These are phyloP conservation scores for Mustela nigripes DNA, from an alignment of 2,113 vertebrate genomes.

Conservation along the genomic window DNA sequence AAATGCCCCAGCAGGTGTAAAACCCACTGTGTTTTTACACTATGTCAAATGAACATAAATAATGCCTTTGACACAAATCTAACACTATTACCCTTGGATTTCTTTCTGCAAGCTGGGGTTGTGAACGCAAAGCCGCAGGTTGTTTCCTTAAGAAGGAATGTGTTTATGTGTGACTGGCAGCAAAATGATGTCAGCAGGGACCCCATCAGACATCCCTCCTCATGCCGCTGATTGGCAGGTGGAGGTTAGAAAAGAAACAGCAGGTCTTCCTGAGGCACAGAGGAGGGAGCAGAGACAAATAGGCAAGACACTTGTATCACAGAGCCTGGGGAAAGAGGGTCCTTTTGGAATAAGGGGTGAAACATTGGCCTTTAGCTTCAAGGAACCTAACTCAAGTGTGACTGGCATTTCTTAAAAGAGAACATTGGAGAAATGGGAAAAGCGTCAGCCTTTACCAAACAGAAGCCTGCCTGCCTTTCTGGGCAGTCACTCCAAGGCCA, in stretches of 20 bases:
- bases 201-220: not conserved
- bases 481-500: not conserved
- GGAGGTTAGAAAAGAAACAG: constrained; percentile 35
- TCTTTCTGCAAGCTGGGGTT: constrained; percentile 19
- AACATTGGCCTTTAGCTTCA: not conserved
- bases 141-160: not conserved
- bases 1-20: not conserved
- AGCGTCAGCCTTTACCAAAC: not conserved
- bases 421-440: not conserved
- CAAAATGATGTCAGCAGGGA: constrained; percentile 6
- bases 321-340: not conserved
- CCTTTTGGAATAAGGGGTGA: not conserved
- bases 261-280: not conserved
- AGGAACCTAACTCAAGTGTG: not conserved
- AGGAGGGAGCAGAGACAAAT: not conserved
- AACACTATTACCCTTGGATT: constrained; percentile 35
- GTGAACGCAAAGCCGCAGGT: constrained; percentile 5
- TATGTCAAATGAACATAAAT: constrained; percentile 53
- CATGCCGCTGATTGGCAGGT: not conserved
- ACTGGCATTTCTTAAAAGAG: not conserved
- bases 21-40: not conserved
- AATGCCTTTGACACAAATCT: constrained; percentile 76
- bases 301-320: not conserved
- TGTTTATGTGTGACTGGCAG: constrained; percentile 48
- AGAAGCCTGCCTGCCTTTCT: not conserved